Evolutionary conservation across 2,113 vertebrate species (phyloP), one percentile per base, ranked within the genome.

Genomic region (Atractosteus spatula): DNA sequence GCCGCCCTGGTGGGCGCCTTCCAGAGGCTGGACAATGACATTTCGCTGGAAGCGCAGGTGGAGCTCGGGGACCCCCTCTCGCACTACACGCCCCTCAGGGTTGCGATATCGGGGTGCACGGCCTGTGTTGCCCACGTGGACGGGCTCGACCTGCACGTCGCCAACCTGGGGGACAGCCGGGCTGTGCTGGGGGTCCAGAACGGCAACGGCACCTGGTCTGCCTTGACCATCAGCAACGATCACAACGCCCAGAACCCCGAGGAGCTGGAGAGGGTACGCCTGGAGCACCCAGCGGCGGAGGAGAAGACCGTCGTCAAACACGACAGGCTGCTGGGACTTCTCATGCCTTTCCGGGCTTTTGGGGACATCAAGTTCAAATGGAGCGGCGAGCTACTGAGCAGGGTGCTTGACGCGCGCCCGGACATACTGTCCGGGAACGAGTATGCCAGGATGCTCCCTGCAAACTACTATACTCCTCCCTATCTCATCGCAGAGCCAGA

Each of bases 311-410:
- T 80, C 61, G 78, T 90, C 17, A 78, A 82, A 17, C 83, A 87
- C 0, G 80, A 83, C 41, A 72, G 86, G 13, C 79, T 89, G 43
- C 81, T 90, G 74, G 88, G 89, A 0, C 80, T 83, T n/a, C 84
- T 88, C 73, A 78, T 88, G 74, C 89, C 86, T 1, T 88, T 88
- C 78, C 75, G 87, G 56, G 87, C 81, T 0, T 90, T 90, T 0
- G 89, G 89, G 0, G 80, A 89, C 3, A 16, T 90, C 4, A 82
- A 77, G 42, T 89, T 90, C 68, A 88, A 90, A 47, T 90, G 89
- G 89, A 84, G 84, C 5, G 2, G 59, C 0, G 88, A 88, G 68
- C 86, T 83, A 65, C 80, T 88, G 56, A 82, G 17, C 10, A 75
- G 69, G 0, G 41, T 88, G 51, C 76, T 83, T 0, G 85, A 90